phyloP scores from a whole-genome alignment of 2,797 vertebrate species.

The Typhlichthys subterraneus region DNA sequence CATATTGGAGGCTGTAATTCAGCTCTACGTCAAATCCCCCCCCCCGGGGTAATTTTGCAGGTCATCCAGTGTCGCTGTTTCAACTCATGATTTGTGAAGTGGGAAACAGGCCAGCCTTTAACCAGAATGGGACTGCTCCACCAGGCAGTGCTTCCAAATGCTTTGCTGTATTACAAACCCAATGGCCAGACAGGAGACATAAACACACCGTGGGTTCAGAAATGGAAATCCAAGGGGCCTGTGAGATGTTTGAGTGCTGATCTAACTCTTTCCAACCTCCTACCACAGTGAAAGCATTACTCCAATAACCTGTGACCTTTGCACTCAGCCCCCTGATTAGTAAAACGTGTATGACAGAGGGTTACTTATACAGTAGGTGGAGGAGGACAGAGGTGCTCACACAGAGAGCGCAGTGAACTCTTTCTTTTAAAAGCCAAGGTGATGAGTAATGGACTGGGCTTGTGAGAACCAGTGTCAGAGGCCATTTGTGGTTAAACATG shows the following conservation, averaged over 20 bases:
- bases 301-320: constrained; percentile 13
- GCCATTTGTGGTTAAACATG: constrained; percentile 72
- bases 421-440: constrained; percentile 52
- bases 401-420: constrained; percentile 57
- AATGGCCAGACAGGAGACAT: constrained; percentile 68
- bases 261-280: constrained; percentile 71
- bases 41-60: background rate
- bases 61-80: constrained; percentile 27
- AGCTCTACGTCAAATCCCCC: background rate
- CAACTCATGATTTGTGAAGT: constrained; percentile 33
- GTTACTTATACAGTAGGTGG: constrained; percentile 38
- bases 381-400: constrained; percentile 49
- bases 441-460: constrained; percentile 73
- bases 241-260: constrained; percentile 63
- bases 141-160: constrained; percentile 49
- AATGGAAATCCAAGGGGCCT: constrained; percentile 63
- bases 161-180: constrained; percentile 38
- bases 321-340: constrained; percentile 8
- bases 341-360: constrained; percentile 22
- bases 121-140: constrained; percentile 41
- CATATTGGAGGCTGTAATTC: too few species aligned
- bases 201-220: constrained; percentile 62
- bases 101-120: constrained; percentile 41
- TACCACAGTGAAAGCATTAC: constrained; percentile 38
- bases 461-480: constrained; percentile 71